These are phyloP conservation scores for Cheilosia impressa DNA, from an alignment of 2,888 invertebrate species.

Conservation along the genomic window DNA sequence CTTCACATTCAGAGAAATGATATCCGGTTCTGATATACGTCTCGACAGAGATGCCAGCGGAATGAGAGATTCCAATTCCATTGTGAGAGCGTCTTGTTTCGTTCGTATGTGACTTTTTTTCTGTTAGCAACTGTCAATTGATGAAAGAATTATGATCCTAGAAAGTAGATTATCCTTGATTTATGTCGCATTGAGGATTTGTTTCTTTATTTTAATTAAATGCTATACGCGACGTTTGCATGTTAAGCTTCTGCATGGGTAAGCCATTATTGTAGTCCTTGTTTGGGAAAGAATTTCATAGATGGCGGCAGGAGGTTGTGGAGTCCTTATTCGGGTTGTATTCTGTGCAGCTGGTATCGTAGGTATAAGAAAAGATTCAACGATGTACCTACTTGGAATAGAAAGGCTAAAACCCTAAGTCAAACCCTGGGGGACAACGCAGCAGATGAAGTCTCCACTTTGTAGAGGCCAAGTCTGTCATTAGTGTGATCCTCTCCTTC, in stretches of 20 bases:
- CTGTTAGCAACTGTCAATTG: conserved; percentile 81
- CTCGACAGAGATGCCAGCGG: conserved; percentile 10
- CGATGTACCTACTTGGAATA: too few relatives aligned
- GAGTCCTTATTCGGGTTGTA: too few relatives aligned
- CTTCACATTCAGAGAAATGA: conserved; percentile 38
- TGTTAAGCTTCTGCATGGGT: not conserved
- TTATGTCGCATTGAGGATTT: conserved; percentile 78
- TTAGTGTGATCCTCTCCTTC: too few relatives aligned
- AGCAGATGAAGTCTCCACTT: too few relatives aligned
- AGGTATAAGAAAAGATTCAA: too few relatives aligned
- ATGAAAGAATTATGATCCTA: conserved; percentile 83
- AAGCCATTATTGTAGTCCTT: not conserved
- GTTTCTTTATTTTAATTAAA: conserved; percentile 33
- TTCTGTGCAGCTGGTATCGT: too few relatives aligned
- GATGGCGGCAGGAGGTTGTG: too few relatives aligned
- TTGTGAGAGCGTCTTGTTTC: conserved; percentile 29
- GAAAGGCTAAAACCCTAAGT: too few relatives aligned
- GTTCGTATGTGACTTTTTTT: not conserved
- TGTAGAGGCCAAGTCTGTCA: too few relatives aligned
- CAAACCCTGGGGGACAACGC: too few relatives aligned
- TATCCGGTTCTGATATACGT: conserved; percentile 68
- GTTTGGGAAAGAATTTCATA: too few relatives aligned
- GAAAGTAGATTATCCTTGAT: conserved; percentile 84
- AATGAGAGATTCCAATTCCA: conserved; percentile 18
- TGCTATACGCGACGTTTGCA: not conserved